Base-by-base conservation (phyloP, 2,888 invertebrate species). In the Hirtodrosophila alboralis region DNA sequence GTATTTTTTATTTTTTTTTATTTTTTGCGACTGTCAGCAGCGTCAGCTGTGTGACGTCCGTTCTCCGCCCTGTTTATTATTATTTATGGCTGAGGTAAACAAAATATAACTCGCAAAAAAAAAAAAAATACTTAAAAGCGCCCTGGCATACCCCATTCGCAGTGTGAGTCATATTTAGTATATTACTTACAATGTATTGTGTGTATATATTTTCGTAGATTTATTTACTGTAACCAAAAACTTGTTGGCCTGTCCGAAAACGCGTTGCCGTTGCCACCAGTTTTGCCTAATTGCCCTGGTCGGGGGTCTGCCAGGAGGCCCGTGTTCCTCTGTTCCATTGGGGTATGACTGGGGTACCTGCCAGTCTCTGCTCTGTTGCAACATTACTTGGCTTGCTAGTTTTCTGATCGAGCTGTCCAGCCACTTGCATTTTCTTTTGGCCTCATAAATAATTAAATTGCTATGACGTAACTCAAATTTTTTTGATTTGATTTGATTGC, bases 261-360 rank as follows among this genome's bases (percentile, higher is more conserved):
- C 38, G 38, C 56, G 43, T 58, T 58, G 54, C 38, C 30, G 37
- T 28, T 31, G 43, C 57, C 43, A 43, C 52, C 47, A 52, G 63
- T 48, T n/a, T 53, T 58, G 34, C 30, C 58, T 64, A 64, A 64
- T 53, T 64, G 58, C 48, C 44, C 14, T 14, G 31, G 26, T 38
- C 33, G 40, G 44, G 43, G 27, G 47, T 44, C 48, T 23, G 43
- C 8, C 16, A 28, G 40, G 48, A 34, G 48, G 18, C 31, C 18
- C 26, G 40, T n/a, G n/a, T 34, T 41, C 33, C 21, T 18, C 7
- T 7, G n/a, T 38, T 31, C 23, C 5, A 18, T 5, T 18, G 18
- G 18, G 18, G 18, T 5, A 3, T 23, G 34, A 10, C 34, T 4
- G 49, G n/a, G n/a, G n/a, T n/a, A n/a, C 6, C 23, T n/a, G 38